A percentile compares a stretch with the other conserved stretches of the same genome.
Conservation (phyloP, 2,113 vertebrate genomes). For the Dipodomys stephensi region DNA sequence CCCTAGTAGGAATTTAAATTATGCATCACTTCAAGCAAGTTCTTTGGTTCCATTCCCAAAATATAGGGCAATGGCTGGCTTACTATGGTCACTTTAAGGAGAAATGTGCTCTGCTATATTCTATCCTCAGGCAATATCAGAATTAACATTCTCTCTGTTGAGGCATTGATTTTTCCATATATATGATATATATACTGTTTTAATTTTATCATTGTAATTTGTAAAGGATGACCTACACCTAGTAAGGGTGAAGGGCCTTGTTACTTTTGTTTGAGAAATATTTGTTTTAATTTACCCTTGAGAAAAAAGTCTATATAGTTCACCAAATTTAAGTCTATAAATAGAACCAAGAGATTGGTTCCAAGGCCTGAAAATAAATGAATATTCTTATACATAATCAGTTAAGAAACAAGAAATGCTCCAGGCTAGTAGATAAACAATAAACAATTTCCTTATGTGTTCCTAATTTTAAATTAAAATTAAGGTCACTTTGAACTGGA, state of each 20-base stretch:
- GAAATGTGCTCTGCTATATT: not conserved
- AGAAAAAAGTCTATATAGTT: constrained; percentile 19
- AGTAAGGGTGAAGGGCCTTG: not conserved
- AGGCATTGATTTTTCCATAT: not conserved
- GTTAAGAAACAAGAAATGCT: not conserved
- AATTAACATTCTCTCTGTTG: not conserved
- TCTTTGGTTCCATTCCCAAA: constrained; percentile 2
- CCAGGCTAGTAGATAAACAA: constrained; percentile 49
- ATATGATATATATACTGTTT: not conserved
- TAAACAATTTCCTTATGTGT: constrained; percentile 56
- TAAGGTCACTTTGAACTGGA: constrained; percentile 56
- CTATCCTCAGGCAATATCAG: not conserved
- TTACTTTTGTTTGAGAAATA: constrained; percentile 22
- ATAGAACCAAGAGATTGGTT: constrained; percentile 35
- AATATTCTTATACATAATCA: constrained; percentile 59
- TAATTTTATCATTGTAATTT: not conserved
- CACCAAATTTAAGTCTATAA: constrained; percentile 56
- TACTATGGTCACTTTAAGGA: not conserved
- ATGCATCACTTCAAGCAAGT: not conserved
- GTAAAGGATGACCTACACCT: not conserved
- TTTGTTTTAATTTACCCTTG: not conserved
- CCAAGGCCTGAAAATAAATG: constrained; percentile 59
- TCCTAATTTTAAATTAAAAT: constrained; percentile 78
- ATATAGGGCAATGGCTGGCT: not conserved
- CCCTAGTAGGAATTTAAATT: not conserved